Percentiles rank a stretch among this genome's conserved stretches.
phyloP scores from a whole-genome alignment of 2,888 invertebrate genomes.

The Hemistola chrysoprasaria region DNA sequence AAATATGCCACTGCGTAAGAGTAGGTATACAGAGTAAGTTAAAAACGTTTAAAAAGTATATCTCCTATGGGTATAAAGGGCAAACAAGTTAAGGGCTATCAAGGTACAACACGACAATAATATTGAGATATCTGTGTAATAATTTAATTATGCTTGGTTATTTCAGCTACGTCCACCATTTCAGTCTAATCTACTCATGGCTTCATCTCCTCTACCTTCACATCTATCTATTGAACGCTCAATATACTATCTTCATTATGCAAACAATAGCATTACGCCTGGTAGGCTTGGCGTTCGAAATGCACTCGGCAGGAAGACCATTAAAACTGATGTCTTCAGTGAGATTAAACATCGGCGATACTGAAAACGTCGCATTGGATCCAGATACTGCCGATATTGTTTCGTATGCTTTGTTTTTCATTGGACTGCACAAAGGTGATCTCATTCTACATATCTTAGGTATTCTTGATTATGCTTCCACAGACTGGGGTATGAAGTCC shows the following conservation, averaged over 20 bases:
- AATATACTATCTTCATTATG: slow-evolving; percentile 89
- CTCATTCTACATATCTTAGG: slow-evolving; percentile 58
- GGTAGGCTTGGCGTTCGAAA: slow-evolving; percentile 92
- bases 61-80: too few relatives aligned
- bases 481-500: too few relatives aligned
- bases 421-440: slow-evolving; percentile 91
- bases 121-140: too few relatives aligned
- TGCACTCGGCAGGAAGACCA: slow-evolving; percentile 56
- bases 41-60: too few relatives aligned
- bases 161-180: slow-evolving; percentile 86
- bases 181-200: slow-evolving; percentile 89
- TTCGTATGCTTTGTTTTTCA: slow-evolving; percentile 90
- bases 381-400: slow-evolving; percentile 84
- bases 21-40: too few relatives aligned
- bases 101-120: too few relatives aligned
- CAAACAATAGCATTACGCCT: slow-evolving; percentile 92
- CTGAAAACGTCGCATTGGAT: slow-evolving; percentile 47
- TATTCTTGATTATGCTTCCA: too few relatives aligned
- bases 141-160: too few relatives aligned
- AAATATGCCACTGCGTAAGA: too few relatives aligned
- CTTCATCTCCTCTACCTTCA: slow-evolving; percentile 89
- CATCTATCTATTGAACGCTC: slow-evolving; percentile 84
- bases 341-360: slow-evolving; percentile 31
- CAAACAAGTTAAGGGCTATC: too few relatives aligned
- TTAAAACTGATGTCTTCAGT: slow-evolving; percentile 36